Conservation (phyloP, 2,888 invertebrate species). For the Dicycla oo region DNA sequence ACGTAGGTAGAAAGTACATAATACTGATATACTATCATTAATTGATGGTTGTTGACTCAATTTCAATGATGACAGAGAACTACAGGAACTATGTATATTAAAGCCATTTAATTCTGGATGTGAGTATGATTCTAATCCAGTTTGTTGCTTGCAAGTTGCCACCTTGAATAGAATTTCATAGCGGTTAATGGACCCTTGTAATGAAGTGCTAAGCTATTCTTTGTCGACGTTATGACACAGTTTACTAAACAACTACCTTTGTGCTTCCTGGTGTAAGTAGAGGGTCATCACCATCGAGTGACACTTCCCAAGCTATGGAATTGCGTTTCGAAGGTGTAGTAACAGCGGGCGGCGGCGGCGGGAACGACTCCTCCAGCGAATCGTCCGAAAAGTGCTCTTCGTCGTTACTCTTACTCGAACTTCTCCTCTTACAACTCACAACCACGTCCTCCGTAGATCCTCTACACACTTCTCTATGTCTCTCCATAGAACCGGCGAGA, state of each 20-base stretch:
- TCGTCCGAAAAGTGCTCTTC: slow-evolving; percentile 95
- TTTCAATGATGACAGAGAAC: neutral
- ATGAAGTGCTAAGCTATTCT: neutral
- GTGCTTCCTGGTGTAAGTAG: slow-evolving; percentile 93
- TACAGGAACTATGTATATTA: neutral
- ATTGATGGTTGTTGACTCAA: neutral
- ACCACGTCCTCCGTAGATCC: slow-evolving; percentile 89
- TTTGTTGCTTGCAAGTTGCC: neutral
- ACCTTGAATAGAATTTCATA: neutral
- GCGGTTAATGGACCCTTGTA: no score
- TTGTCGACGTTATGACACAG: neutral
- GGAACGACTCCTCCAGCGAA: slow-evolving; percentile 94
- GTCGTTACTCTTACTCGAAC: slow-evolving; percentile 82
- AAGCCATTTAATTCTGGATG: neutral
- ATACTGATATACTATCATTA: neutral
- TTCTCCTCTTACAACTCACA: slow-evolving; percentile 80
- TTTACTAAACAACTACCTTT: slow-evolving; percentile 83
- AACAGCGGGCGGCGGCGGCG: slow-evolving; percentile 91
- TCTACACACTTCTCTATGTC: slow-evolving; percentile 95
- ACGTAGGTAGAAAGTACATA: neutral
- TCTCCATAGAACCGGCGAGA: slow-evolving; percentile 93
- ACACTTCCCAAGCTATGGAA: slow-evolving; percentile 97
- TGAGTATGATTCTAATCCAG: neutral
- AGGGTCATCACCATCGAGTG: slow-evolving; percentile 93
- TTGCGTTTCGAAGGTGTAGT: slow-evolving; percentile 93